Evolutionary conservation across 2,888 invertebrate genomes (phyloP).

Genomic region (Agrotis segetum): DNA sequence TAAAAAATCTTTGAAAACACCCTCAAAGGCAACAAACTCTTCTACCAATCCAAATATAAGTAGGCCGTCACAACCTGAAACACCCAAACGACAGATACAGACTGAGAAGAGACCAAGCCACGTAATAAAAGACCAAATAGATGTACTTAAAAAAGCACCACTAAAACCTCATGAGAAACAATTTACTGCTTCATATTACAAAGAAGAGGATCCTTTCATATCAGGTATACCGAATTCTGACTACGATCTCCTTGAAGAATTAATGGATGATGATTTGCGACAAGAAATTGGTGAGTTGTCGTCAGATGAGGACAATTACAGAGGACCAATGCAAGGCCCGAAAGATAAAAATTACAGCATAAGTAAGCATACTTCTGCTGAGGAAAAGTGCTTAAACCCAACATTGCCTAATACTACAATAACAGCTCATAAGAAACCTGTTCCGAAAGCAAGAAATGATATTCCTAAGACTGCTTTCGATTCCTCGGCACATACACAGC

Average conservation of each 20-base stretch:
- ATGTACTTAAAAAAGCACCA: constrained; percentile 43
- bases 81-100: constrained; percentile 29
- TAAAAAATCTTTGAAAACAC: constrained; percentile 35
- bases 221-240: constrained; percentile 83
- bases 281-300: constrained; percentile 87
- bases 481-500: constrained; percentile 18
- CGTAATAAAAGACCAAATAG: constrained; percentile 23
- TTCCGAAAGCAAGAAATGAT: constrained; percentile 28
- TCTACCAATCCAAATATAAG: constrained; percentile 20
- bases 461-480: constrained; percentile 17
- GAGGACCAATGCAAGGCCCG: constrained; percentile 49
- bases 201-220: constrained; percentile 78
- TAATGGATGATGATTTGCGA: constrained; percentile 85
- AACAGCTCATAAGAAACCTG: constrained; percentile 34
- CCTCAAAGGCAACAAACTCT: constrained; percentile 19
- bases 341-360: constrained; percentile 62
- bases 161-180: constrained; percentile 64
- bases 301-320: constrained; percentile 80
- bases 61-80: constrained; percentile 21
- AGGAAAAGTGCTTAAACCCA: constrained; percentile 38
- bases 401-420: constrained; percentile 4
- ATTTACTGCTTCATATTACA: constrained; percentile 60
- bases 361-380: constrained; percentile 43
- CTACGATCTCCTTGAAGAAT: constrained; percentile 86
- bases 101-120: constrained; percentile 37